These are phyloP conservation scores for Mizuhopecten yessoensis DNA, from an alignment of 1,140 invertebrate genomes.

Conservation along the genomic window DNA sequence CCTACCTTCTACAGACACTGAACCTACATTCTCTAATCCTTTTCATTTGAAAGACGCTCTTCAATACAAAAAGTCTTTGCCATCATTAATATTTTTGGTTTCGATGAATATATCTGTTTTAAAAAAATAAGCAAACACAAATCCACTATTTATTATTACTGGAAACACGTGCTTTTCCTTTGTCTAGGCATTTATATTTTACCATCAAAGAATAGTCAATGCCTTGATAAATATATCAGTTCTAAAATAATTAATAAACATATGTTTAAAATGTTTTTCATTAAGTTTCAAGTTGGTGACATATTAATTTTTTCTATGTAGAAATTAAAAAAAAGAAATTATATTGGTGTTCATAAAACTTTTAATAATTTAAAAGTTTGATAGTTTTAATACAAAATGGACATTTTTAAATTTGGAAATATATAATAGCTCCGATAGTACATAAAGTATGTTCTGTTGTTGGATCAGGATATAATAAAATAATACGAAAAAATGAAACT, in stretches of 20 bases:
- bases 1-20: background rate
- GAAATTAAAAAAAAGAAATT: too few relatives aligned
- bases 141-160: background rate
- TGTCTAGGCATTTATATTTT: background rate
- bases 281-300: background rate
- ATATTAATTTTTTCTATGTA: background rate
- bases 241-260: background rate
- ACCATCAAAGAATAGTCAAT: background rate
- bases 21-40: background rate
- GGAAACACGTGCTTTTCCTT: background rate
- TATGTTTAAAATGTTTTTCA: background rate
- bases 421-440: too few relatives aligned
- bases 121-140: background rate
- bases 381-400: too few relatives aligned
- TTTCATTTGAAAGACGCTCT: background rate
- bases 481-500: too few relatives aligned
- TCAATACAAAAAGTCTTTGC: background rate
- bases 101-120: background rate
- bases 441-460: too few relatives aligned
- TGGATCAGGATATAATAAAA: too few relatives aligned
- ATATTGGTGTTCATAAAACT: too few relatives aligned
- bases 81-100: background rate
- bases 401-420: too few relatives aligned
- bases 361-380: too few relatives aligned
- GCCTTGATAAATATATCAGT: background rate